phyloP scores from a whole-genome alignment of 2,113 vertebrate genomes.

The Platysteira castanea region DNA sequence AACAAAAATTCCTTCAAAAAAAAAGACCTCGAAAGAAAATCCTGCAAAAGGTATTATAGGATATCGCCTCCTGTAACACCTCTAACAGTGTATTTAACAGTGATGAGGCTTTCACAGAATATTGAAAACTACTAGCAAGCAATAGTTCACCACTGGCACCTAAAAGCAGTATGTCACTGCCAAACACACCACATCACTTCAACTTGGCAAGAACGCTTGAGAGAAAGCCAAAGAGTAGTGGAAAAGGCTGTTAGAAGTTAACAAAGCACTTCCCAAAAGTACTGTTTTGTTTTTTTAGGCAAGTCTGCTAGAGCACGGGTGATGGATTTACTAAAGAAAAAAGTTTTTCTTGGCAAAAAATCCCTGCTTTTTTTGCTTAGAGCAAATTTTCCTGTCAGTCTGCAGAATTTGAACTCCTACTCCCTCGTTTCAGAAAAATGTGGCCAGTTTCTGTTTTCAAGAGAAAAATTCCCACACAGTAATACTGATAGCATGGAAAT shows the following conservation, averaged over 20 bases:
- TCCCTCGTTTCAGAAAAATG: constrained; percentile 27
- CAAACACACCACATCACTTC: constrained; percentile 59
- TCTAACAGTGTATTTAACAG: neutral
- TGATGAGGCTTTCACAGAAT: neutral
- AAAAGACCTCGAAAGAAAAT: neutral
- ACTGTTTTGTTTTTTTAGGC: constrained; percentile 60
- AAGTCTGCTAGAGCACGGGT: constrained; percentile 47
- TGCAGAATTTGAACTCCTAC: constrained; percentile 47
- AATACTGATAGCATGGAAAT: neutral
- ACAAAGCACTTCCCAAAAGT: constrained; percentile 68
- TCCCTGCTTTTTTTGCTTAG: neutral
- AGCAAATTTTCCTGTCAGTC: constrained; percentile 50
- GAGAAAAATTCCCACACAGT: constrained; percentile 40
- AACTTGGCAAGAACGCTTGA: constrained; percentile 45
- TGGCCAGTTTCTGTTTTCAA: constrained; percentile 13
- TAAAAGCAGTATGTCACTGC: constrained; percentile 45
- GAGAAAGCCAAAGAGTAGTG: constrained; percentile 56
- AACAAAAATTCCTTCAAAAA: neutral
- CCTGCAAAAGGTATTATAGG: neutral
- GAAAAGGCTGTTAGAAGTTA: constrained; percentile 65
- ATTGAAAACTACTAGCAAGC: constrained; percentile 17
- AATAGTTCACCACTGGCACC: constrained; percentile 50
- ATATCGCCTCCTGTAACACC: neutral
- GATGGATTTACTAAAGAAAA: constrained; percentile 55
- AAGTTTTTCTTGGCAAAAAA: constrained; percentile 53